Evolutionary conservation across 2,797 vertebrate species (phyloP).

Genomic region (Chiropotes sagulatus): DNA sequence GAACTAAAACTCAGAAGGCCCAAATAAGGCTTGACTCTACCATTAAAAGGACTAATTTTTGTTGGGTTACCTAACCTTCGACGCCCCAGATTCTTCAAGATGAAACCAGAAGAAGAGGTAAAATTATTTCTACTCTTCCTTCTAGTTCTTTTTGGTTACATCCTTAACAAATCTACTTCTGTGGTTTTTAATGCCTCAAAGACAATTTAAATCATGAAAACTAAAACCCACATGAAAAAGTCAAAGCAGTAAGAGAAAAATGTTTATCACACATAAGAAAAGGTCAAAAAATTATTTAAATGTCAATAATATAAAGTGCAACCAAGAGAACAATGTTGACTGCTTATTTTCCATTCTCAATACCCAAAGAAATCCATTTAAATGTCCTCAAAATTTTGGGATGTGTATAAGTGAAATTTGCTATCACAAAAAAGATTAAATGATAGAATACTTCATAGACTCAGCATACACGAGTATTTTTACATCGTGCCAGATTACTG

Average conservation of each 20-base stretch:
- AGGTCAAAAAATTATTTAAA: neutral
- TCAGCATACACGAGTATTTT: neutral
- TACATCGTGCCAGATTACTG: neutral
- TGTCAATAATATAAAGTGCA: neutral
- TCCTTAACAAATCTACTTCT: neutral
- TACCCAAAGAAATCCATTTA: neutral
- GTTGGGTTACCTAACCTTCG: neutral
- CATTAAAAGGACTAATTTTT: neutral
- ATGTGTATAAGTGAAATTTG: neutral
- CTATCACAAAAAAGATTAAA: neutral
- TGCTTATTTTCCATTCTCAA: neutral
- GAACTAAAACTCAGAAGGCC: neutral
- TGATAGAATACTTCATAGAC: neutral
- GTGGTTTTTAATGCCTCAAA: neutral
- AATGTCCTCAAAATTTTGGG: neutral
- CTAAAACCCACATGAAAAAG: neutral
- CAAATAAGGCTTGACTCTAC: neutral
- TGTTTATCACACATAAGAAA: neutral
- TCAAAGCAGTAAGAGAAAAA: neutral
- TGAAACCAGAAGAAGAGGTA: neutral
- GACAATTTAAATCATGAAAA: neutral
- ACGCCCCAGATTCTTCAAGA: neutral
- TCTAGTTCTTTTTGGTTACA: neutral
- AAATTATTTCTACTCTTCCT: neutral
- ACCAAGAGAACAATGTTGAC: neutral